phyloP scores from a whole-genome alignment of 2,797 vertebrate species.

The Melopsittacus undulatus region DNA sequence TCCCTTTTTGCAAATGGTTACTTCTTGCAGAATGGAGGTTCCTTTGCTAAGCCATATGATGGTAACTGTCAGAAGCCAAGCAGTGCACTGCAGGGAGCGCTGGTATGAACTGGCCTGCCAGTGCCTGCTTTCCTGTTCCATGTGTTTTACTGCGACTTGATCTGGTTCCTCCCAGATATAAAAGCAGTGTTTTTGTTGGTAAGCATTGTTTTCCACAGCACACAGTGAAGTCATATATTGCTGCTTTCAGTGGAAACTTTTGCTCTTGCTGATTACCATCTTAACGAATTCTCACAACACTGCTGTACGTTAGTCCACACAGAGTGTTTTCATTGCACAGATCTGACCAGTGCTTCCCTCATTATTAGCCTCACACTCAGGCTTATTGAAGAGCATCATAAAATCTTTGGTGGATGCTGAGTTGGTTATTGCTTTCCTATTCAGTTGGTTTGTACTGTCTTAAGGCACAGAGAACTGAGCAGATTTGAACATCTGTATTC shows the following conservation, averaged over 20 bases:
- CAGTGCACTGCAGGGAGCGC: not conserved
- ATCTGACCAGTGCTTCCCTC: not conserved
- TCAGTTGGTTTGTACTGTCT: not conserved
- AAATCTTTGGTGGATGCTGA: not conserved
- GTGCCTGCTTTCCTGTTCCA: not conserved
- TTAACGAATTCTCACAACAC: not conserved
- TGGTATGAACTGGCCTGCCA: not conserved
- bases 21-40: not conserved
- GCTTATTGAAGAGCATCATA: not conserved
- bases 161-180: not conserved
- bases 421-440: not conserved
- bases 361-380: not conserved
- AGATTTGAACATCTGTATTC: not conserved
- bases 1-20: not conserved
- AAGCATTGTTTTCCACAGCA: not conserved
- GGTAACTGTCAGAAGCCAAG: not conserved
- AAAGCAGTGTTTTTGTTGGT: not conserved
- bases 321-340: not conserved
- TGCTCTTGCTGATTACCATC: not conserved
- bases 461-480: not conserved
- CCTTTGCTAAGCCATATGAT: not conserved
- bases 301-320: rapidly evolving
- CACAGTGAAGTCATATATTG: not conserved
- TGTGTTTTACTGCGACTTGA: not conserved
- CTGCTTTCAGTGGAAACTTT: not conserved